phyloP scores from a whole-genome alignment of 2,888 invertebrate species.

The Chrysopilus asiliformis region DNA sequence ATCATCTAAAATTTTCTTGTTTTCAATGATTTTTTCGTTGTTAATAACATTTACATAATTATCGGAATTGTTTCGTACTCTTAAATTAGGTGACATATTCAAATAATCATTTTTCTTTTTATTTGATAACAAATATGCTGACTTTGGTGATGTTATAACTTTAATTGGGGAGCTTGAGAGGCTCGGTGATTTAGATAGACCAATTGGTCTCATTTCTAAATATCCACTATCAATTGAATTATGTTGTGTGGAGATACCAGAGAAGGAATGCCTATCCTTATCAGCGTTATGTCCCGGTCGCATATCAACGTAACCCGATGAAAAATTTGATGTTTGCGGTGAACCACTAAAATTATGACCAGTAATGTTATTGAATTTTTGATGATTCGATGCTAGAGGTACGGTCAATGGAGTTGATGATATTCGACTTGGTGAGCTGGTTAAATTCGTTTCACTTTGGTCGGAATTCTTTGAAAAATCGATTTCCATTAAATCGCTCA shows the following conservation, averaged over 20 bases:
- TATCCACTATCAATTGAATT: constrained; percentile 23
- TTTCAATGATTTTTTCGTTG: no score
- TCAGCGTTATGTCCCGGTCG: constrained; percentile 31
- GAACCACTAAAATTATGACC: constrained; percentile 5
- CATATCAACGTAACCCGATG: constrained; percentile 48
- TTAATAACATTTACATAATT: no score
- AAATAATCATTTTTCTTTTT: constrained; percentile 12
- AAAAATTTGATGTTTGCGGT: constrained; percentile 4
- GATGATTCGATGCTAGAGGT: constrained; percentile 11
- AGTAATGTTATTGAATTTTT: not conserved
- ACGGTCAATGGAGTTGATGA: constrained; percentile 15
- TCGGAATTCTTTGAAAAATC: constrained; percentile 44
- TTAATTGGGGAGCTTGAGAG: constrained; percentile 19
- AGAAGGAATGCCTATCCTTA: no score
- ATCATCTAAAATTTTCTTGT: constrained; percentile 21
- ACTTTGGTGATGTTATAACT: not conserved
- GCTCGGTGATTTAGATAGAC: constrained; percentile 18
- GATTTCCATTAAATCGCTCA: constrained; percentile 74
- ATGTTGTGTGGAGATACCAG: constrained; percentile 6
- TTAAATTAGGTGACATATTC: constrained; percentile 12
- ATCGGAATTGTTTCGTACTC: not conserved
- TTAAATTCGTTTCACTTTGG: constrained; percentile 8
- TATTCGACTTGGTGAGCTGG: constrained; percentile 10
- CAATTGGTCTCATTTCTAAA: constrained; percentile 36
- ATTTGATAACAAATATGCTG: not conserved